Conservation (phyloP, 2,888 invertebrate genomes). For the Heliconius sara region DNA sequence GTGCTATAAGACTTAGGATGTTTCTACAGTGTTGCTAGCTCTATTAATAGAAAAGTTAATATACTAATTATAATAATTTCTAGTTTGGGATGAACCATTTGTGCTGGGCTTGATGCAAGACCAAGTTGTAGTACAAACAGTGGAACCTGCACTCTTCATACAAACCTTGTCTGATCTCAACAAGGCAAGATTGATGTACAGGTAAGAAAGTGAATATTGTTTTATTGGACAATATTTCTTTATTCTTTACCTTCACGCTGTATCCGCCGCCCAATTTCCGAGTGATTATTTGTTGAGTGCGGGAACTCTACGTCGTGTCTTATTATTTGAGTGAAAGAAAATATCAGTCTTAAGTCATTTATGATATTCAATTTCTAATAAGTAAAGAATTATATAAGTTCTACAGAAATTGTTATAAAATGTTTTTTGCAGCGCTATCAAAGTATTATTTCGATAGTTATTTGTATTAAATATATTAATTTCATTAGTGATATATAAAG, state of each 20-base stretch:
- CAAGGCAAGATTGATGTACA: conserved; percentile 89
- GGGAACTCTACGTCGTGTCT: no score
- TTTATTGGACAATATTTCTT: background rate
- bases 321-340: no score
- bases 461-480: no score
- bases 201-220: conserved; percentile 56
- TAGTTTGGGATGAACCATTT: conserved; percentile 97
- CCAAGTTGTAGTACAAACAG: conserved; percentile 92
- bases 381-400: no score
- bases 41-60: background rate
- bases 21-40: background rate
- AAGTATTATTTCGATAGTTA: no score
- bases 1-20: background rate
- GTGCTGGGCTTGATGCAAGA: conserved; percentile 93
- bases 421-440: no score
- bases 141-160: conserved; percentile 91
- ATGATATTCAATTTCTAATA: no score
- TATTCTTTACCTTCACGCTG: background rate
- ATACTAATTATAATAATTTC: conserved; percentile 49
- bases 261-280: no score
- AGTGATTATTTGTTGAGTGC: no score
- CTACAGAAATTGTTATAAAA: no score
- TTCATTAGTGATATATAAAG: no score
- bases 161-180: conserved; percentile 91
- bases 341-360: no score